Percentiles rank a stretch among this genome's conserved stretches.
These are phyloP conservation scores for Drosophila carrolli DNA, from an alignment of 1,140 invertebrate genomes.

Conservation along the genomic window DNA sequence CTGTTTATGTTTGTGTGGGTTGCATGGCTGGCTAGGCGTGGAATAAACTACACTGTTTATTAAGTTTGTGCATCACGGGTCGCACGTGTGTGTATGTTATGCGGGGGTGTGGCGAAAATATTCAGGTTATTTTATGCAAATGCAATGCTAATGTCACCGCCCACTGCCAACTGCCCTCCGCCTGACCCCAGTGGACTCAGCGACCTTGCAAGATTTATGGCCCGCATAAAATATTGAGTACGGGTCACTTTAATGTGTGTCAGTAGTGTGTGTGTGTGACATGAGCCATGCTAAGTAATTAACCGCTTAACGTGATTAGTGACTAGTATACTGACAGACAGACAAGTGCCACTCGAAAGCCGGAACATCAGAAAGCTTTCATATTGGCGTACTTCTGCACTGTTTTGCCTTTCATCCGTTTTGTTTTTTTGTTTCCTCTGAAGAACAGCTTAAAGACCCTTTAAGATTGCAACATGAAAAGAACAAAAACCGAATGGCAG, in stretches of 20 bases:
- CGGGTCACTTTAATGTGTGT: constrained; percentile 31
- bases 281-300: constrained; percentile 54
- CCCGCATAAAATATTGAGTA: constrained; percentile 49
- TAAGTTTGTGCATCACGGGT: constrained; percentile 60
- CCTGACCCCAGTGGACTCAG: not conserved
- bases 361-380: constrained; percentile 45
- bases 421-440: constrained; percentile 13
- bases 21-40: constrained; percentile 30
- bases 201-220: constrained; percentile 46
- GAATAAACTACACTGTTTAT: constrained; percentile 63
- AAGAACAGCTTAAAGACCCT: constrained; percentile 32
- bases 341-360: constrained; percentile 24
- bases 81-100: constrained; percentile 14
- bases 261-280: constrained; percentile 11
- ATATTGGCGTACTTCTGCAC: constrained; percentile 31
- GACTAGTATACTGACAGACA: constrained; percentile 7
- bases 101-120: constrained; percentile 34
- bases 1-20: constrained; percentile 12
- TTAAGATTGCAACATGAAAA: constrained; percentile 56
- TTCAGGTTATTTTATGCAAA: constrained; percentile 70
- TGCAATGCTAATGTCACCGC: constrained; percentile 60
- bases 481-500: constrained; percentile 40
- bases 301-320: constrained; percentile 73
- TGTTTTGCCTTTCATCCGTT: constrained; percentile 20
- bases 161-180: not conserved